Conservation (phyloP, 2,113 vertebrate species). For the Talpa occidentalis region DNA sequence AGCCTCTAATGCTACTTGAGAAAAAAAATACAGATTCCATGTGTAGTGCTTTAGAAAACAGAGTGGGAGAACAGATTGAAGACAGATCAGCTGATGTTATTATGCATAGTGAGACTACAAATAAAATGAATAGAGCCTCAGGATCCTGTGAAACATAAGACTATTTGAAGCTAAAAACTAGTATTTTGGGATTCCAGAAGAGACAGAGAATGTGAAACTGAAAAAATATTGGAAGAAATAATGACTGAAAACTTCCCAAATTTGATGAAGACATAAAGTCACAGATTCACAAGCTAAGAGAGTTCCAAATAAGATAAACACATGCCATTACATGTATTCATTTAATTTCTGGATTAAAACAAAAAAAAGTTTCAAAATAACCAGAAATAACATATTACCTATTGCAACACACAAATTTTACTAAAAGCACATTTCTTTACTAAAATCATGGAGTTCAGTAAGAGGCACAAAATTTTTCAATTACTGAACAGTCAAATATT, state of each 20-base stretch:
- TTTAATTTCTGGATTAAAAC: neutral
- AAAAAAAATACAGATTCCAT: neutral
- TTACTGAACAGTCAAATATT: neutral
- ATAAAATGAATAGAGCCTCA: neutral
- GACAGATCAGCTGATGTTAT: neutral
- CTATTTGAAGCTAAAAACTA: neutral
- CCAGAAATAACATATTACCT: neutral
- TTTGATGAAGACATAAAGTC: neutral
- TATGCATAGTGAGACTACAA: neutral
- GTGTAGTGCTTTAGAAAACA: neutral
- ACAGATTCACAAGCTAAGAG: neutral
- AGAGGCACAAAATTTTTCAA: neutral
- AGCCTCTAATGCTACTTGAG: neutral
- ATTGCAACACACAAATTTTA: neutral
- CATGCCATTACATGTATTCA: neutral
- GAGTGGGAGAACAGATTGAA: neutral
- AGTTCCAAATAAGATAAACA: neutral
- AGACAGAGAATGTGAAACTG: neutral
- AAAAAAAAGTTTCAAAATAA: neutral
- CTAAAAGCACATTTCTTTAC: neutral
- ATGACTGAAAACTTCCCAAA: neutral
- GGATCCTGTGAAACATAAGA: neutral
- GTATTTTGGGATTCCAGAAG: neutral
- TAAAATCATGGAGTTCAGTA: neutral
- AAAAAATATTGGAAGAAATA: neutral